Conservation (phyloP, 2,888 invertebrate genomes). For the Apamea epomidion region DNA sequence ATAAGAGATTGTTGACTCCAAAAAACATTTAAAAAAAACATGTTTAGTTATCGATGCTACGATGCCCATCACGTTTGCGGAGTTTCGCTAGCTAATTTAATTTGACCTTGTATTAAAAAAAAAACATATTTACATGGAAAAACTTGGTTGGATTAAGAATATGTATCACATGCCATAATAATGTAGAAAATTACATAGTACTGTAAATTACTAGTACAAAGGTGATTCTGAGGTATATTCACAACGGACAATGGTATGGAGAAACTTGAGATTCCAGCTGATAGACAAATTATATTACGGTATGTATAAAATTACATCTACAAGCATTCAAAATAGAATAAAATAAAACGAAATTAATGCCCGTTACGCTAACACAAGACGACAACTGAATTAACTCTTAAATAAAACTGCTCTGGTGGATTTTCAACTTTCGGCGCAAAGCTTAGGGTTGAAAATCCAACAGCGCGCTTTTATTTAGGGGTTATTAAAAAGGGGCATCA, state of each 20-base stretch:
- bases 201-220: not conserved
- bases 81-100: not conserved
- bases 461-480: not conserved
- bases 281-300: not conserved
- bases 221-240: not conserved
- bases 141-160: constrained; percentile 15
- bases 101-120: not conserved
- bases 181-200: constrained; percentile 30
- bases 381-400: not conserved
- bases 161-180: constrained; percentile 42
- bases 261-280: constrained; percentile 15
- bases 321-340: not conserved
- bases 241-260: constrained; percentile 13
- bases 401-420: not conserved
- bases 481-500: not conserved
- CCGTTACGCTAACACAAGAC: not conserved
- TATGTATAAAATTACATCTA: not conserved
- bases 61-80: not conserved
- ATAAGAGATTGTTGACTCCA: not conserved
- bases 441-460: not conserved
- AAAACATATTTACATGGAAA: constrained; percentile 27
- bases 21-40: not conserved
- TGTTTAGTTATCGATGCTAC: not conserved
- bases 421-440: not conserved
- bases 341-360: not conserved